phyloP scores from a whole-genome alignment of 1,140 invertebrate species.

The Heterodera carotae region DNA sequence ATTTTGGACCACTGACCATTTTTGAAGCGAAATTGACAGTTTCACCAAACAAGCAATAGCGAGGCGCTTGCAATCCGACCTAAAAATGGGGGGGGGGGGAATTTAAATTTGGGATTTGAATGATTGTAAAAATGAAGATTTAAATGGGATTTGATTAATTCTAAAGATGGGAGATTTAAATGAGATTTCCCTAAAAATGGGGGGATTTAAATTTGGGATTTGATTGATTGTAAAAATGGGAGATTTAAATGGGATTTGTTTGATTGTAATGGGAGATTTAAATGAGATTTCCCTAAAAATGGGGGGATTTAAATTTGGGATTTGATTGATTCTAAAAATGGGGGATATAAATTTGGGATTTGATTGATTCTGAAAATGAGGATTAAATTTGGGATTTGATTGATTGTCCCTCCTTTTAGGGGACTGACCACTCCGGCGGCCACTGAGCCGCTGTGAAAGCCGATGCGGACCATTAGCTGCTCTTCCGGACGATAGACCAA shows the following conservation, averaged over 20 bases:
- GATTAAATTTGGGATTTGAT: too few species aligned
- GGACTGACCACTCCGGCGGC: slow-evolving; percentile 84
- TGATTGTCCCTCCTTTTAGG: not conserved
- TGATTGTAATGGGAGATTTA: slow-evolving; percentile 75
- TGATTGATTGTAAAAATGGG: too few species aligned
- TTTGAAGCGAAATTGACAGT: slow-evolving; percentile 62
- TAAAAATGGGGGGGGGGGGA: too few species aligned
- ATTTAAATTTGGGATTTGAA: slow-evolving; percentile 77
- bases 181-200: slow-evolving; percentile 61
- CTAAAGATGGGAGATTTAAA: too few species aligned
- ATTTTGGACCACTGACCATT: slow-evolving; percentile 61
- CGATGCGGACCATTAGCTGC: slow-evolving; percentile 81
- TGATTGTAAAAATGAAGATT: slow-evolving; percentile 34
- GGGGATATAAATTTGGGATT: too few species aligned
- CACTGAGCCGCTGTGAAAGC: slow-evolving; percentile 84
- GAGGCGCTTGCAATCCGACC: slow-evolving; percentile 65
- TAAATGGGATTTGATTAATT: too few species aligned
- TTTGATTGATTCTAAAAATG: too few species aligned
- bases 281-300: slow-evolving; percentile 69
- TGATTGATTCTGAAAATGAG: too few species aligned
- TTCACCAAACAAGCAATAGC: slow-evolving; percentile 79
- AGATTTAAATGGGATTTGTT: not conserved
- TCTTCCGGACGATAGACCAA: slow-evolving; percentile 84
- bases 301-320: too few species aligned
- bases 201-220: too few species aligned